These are phyloP conservation scores for Clarias pachynema DNA, from an alignment of 2,797 vertebrate species.

Conservation along the genomic window DNA sequence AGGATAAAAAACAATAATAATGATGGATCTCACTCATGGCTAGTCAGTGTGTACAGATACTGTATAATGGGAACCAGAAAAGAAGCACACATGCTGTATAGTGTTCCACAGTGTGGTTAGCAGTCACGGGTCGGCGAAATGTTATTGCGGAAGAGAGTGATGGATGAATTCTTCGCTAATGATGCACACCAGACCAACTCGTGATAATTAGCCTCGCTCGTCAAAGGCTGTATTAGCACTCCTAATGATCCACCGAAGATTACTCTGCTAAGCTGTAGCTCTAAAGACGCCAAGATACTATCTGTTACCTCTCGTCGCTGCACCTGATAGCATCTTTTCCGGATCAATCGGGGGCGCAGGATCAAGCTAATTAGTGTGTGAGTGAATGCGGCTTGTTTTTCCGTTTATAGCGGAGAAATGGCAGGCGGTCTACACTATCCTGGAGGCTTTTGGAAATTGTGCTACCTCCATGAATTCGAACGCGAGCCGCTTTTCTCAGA, in stretches of 20 bases:
- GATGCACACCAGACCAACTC: constrained; percentile 45
- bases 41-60: background rate
- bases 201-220: constrained; percentile 61
- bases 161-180: constrained; percentile 54
- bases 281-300: constrained; percentile 50
- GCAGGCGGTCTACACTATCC: constrained; percentile 93
- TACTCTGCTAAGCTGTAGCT: constrained; percentile 45
- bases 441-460: constrained; percentile 96
- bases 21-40: background rate
- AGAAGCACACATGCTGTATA: background rate
- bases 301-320: constrained; percentile 46
- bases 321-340: constrained; percentile 19
- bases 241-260: constrained; percentile 55
- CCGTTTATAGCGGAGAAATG: constrained; percentile 88
- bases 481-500: constrained; percentile 93
- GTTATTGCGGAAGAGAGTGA: constrained; percentile 40
- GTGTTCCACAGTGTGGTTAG: background rate
- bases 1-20: background rate
- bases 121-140: background rate
- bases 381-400: background rate
- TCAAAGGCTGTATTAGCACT: constrained; percentile 53
- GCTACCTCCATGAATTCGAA: constrained; percentile 87
- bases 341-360: background rate
- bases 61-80: background rate
- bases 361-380: constrained; percentile 29